These are phyloP conservation scores for Lemur catta DNA, from an alignment of 2,797 vertebrate genomes.

Conservation along the genomic window DNA sequence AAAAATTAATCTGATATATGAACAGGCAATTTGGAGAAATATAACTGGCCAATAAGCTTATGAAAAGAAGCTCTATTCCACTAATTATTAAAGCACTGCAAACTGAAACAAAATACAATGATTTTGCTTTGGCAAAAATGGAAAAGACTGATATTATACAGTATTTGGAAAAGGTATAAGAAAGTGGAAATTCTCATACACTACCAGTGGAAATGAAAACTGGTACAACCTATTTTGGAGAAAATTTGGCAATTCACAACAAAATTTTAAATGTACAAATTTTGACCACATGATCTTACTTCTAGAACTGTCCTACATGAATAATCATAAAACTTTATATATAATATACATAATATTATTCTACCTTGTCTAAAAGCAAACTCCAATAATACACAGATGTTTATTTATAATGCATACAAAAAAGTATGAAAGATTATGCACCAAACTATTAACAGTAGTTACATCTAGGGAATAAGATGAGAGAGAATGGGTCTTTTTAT, in stretches of 20 bases:
- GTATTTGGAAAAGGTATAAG: neutral
- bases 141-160: neutral
- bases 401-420: neutral
- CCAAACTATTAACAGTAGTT: neutral
- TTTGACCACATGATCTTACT: neutral
- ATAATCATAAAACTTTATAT: neutral
- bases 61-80: neutral
- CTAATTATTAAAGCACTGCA: neutral
- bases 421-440: neutral
- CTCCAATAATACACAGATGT: neutral
- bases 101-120: neutral
- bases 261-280: conserved; percentile 18
- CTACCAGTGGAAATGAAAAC: neutral
- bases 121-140: conserved; percentile 8
- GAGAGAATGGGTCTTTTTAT: neutral
- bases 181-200: neutral
- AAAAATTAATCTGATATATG: neutral
- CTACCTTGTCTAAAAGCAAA: neutral
- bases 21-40: neutral
- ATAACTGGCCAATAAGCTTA: neutral
- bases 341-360: neutral
- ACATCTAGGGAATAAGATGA: neutral
- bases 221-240: neutral
- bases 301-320: neutral
- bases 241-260: neutral